Conservation (phyloP, 2,797 vertebrate genomes). For the Sitta carolinensis region DNA sequence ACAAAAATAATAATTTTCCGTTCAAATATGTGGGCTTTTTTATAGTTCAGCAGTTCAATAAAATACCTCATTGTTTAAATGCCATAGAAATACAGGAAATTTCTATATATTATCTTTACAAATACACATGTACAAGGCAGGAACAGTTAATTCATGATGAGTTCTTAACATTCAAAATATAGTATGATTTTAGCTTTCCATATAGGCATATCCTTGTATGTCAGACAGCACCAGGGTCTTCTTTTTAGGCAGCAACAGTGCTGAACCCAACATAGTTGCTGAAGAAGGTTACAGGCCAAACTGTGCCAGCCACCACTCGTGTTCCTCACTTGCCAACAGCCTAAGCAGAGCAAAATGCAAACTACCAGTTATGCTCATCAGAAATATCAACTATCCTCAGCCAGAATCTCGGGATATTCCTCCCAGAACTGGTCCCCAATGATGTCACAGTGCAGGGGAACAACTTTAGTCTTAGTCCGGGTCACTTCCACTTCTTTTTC, state of each 20-base stretch:
- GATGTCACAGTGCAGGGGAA: conserved; percentile 85
- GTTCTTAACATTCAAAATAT: conserved; percentile 33
- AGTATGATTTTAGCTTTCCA: neutral
- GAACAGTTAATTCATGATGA: conserved; percentile 22
- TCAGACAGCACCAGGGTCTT: neutral
- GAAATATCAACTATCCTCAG: conserved; percentile 77
- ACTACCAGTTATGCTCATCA: neutral
- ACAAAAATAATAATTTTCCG: neutral
- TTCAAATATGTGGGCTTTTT: neutral
- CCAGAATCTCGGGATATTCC: conserved; percentile 86
- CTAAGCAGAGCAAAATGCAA: neutral
- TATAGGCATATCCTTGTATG: neutral
- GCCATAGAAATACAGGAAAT: neutral
- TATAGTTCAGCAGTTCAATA: neutral
- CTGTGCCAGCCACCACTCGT: neutral
- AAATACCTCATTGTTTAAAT: neutral
- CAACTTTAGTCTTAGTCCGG: conserved; percentile 78
- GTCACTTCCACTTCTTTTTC: conserved; percentile 83
- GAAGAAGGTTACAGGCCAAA: neutral
- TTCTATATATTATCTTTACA: neutral
- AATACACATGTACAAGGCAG: neutral
- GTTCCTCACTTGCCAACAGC: neutral
- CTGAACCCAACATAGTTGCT: neutral
- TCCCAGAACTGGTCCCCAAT: conserved; percentile 94
- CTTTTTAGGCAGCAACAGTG: neutral